Evolutionary conservation across 2,888 invertebrate genomes (phyloP).

Genomic region (Pachymerium ferrugineum): DNA sequence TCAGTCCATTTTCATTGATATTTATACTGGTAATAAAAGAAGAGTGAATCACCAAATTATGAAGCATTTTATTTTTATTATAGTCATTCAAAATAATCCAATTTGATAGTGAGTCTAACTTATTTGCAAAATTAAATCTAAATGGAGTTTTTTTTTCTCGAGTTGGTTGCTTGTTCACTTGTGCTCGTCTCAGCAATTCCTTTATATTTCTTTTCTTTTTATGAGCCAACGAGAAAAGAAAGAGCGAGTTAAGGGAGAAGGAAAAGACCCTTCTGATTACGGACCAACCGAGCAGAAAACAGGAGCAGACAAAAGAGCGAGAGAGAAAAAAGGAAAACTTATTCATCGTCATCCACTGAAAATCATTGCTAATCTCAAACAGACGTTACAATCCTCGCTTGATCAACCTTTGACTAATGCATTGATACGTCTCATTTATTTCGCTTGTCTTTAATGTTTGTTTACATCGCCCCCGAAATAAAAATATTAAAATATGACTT

Average conservation of each 20-base stretch:
- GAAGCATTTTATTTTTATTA: conserved; percentile 9
- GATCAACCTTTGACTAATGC: no score
- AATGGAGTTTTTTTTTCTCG: conserved; percentile 1
- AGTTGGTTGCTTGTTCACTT: conserved; percentile 5
- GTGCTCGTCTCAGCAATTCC: conserved; percentile 24
- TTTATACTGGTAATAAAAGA: neutral
- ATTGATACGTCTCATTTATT: no score
- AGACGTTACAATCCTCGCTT: no score
- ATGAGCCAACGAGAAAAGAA: conserved; percentile 1
- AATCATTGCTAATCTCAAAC: no score
- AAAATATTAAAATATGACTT: no score
- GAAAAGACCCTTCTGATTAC: conserved; percentile 18
- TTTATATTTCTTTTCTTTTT: conserved; percentile 25
- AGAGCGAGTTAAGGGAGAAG: neutral
- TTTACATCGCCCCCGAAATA: no score
- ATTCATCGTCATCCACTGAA: no score
- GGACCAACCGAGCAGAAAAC: conserved; percentile 11
- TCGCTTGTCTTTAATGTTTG: no score
- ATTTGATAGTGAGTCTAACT: conserved; percentile 23
- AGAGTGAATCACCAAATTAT: conserved; percentile 26
- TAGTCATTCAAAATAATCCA: conserved; percentile 8
- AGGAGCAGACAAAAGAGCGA: neutral
- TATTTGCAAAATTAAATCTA: conserved; percentile 19
- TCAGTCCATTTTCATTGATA: conserved; percentile 10
- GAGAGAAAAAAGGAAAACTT: neutral